Evolutionary conservation across 2,888 invertebrate species (phyloP).

Genomic region (Mythimna pallens): DNA sequence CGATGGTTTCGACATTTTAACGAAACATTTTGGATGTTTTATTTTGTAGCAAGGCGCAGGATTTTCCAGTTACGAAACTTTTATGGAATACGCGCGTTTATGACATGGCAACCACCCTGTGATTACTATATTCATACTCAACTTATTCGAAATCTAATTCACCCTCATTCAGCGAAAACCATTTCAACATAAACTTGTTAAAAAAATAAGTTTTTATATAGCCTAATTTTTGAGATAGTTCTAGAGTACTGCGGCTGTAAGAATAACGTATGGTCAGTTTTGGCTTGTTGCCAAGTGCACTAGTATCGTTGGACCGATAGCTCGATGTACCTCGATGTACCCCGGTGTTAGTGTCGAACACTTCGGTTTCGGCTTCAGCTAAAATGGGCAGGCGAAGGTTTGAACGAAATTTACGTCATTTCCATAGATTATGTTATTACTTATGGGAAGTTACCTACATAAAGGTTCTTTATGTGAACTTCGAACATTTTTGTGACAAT

Average conservation of each 20-base stretch:
- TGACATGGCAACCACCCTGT: too few relatives aligned
- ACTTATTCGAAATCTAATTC: neutral
- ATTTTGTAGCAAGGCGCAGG: neutral
- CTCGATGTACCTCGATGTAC: slow-evolving; percentile 26
- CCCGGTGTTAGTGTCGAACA: neutral
- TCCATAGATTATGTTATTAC: too few relatives aligned
- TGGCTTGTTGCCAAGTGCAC: slow-evolving; percentile 51
- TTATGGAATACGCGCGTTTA: neutral
- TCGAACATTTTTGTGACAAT: too few relatives aligned
- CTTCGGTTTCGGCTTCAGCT: neutral
- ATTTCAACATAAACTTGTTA: neutral
- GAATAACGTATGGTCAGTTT: slow-evolving; percentile 42
- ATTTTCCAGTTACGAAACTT: neutral
- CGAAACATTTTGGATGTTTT: neutral
- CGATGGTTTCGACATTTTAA: neutral
- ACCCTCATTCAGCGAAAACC: neutral
- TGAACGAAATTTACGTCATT: neutral
- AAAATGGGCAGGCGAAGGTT: neutral
- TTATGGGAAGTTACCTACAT: too few relatives aligned
- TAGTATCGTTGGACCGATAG: slow-evolving; percentile 39
- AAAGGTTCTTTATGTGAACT: too few relatives aligned
- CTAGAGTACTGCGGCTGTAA: slow-evolving; percentile 26
- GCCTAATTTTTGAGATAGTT: slow-evolving; percentile 29
- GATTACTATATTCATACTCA: neutral
- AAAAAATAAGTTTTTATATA: slow-evolving; percentile 5